phyloP scores from a whole-genome alignment of 2,888 invertebrate genomes.

The Cinara cedri region DNA sequence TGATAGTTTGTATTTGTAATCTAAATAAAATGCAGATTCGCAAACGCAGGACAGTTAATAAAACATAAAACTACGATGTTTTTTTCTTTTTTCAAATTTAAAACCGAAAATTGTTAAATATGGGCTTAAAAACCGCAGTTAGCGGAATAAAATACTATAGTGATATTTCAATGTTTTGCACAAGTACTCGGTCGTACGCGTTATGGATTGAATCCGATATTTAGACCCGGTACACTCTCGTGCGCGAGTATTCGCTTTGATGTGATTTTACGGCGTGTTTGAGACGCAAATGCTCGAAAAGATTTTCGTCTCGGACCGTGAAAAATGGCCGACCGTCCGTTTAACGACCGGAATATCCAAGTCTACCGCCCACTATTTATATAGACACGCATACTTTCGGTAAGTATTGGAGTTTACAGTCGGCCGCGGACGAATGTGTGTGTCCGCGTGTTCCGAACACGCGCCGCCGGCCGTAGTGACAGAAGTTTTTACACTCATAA shows the following conservation, averaged over 20 bases:
- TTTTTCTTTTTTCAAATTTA: neutral
- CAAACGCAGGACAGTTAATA: too few relatives aligned
- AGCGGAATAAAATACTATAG: neutral
- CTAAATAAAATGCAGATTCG: too few relatives aligned
- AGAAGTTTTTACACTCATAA: constrained; percentile 48
- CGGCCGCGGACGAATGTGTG: constrained; percentile 36
- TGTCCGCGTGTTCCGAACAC: constrained; percentile 38
- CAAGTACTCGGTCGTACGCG: too few relatives aligned
- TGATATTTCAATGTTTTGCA: neutral
- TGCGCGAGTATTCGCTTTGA: neutral
- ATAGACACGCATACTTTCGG: neutral
- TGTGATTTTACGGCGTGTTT: constrained; percentile 5
- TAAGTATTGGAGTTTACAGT: constrained; percentile 40
- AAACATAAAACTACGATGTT: too few relatives aligned
- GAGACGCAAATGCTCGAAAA: constrained; percentile 12
- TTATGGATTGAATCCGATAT: neutral
- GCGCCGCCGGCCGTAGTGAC: constrained; percentile 3
- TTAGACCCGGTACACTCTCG: too few relatives aligned
- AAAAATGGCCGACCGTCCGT: constrained; percentile 31
- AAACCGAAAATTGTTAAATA: too few relatives aligned
- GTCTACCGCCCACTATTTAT: neutral
- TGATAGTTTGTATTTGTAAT: too few relatives aligned
- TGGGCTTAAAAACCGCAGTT: too few relatives aligned
- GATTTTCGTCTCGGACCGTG: constrained; percentile 26
- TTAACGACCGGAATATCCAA: constrained; percentile 41